Percentiles rank a stretch among this genome's conserved stretches.
phyloP scores from a whole-genome alignment of 2,797 vertebrate genomes.

The Macropus fuliginosus region DNA sequence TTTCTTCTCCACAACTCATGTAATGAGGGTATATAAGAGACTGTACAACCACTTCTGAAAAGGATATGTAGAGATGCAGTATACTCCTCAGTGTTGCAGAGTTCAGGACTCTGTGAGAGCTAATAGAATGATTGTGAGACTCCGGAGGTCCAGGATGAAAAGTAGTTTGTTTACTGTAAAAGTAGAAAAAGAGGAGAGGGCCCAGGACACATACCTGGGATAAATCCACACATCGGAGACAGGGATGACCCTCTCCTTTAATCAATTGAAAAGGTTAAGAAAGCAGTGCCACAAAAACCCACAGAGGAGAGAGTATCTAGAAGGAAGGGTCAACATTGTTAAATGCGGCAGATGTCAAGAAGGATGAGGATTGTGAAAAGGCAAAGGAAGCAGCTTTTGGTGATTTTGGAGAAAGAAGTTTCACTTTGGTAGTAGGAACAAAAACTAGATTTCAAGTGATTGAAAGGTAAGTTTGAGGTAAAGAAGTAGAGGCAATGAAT shows the following conservation, averaged over 20 bases:
- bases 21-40: not conserved
- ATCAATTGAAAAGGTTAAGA: not conserved
- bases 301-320: not conserved
- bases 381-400: not conserved
- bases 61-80: not conserved
- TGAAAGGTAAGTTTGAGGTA: not conserved
- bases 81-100: not conserved
- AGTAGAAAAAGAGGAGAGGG: not conserved
- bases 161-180: not conserved
- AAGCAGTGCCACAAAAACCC: not conserved
- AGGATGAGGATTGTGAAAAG: not conserved
- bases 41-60: not conserved
- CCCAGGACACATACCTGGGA: not conserved
- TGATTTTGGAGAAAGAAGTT: not conserved
- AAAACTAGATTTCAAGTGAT: not conserved
- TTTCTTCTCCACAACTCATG: not conserved
- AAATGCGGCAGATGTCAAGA: not conserved
- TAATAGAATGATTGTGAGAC: not conserved
- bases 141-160: not conserved
- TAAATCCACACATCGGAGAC: not conserved
- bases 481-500: not conserved
- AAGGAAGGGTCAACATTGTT: not conserved
- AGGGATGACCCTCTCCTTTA: not conserved
- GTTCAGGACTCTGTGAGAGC: not conserved
- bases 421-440: not conserved